phyloP scores from a whole-genome alignment of 1,140 invertebrate genomes.

The Probaryconus sp. region DNA sequence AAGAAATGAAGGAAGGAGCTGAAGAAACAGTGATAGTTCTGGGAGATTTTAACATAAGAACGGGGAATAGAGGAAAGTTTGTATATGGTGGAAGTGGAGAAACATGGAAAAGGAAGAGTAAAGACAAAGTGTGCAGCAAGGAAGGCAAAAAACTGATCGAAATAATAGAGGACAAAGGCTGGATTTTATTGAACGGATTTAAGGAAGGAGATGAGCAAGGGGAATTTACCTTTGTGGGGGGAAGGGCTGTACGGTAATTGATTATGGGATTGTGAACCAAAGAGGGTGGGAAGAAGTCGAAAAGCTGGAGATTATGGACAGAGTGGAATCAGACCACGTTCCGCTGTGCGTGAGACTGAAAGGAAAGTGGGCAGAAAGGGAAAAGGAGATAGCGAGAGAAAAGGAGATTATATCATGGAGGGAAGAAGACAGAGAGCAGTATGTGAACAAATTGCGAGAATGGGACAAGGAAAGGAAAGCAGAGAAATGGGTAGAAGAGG shows the following conservation, averaged over 20 bases:
- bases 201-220: conserved; percentile 8
- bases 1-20: not conserved
- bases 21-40: conserved; percentile 5
- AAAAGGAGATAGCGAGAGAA: not conserved
- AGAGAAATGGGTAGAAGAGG: conserved; percentile 2
- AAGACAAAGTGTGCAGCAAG: not conserved
- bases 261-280: conserved; percentile 4
- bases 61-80: not conserved
- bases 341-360: not conserved
- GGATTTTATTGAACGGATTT: conserved; percentile 9
- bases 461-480: not conserved
- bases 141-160: not conserved
- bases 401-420: not conserved
- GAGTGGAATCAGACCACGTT: conserved; percentile 4
- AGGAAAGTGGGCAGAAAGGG: not conserved
- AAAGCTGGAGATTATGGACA: not conserved
- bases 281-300: not conserved
- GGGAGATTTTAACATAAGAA: conserved; percentile 2
- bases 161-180: conserved; percentile 12
- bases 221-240: conserved; percentile 17
- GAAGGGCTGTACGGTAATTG: conserved; percentile 11
- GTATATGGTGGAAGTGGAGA: not conserved
- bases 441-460: not conserved
- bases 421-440: not conserved
- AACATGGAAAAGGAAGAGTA: not conserved